phyloP scores from a whole-genome alignment of 2,797 vertebrate genomes.

The Anomalospiza imberbis region DNA sequence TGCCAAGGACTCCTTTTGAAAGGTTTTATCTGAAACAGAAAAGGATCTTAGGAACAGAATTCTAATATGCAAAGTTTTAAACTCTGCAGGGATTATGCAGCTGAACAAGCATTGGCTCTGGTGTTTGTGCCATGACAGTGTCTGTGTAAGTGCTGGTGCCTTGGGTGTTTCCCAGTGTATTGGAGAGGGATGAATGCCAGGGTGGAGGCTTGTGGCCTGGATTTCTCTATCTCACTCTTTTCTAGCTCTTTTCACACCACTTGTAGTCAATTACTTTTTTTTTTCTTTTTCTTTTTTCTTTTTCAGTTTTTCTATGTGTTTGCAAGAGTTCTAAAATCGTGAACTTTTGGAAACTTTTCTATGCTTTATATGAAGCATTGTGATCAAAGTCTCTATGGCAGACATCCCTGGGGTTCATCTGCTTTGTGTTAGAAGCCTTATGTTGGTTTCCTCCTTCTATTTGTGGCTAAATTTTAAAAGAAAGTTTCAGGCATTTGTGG shows the following conservation, averaged over 20 bases:
- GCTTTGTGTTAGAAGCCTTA: constrained; percentile 29
- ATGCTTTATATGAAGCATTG: background rate
- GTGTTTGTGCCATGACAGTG: background rate
- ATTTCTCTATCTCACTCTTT: background rate
- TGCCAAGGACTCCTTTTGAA: background rate
- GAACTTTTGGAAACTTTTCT: constrained; percentile 45
- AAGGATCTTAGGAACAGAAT: background rate
- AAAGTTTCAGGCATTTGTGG: constrained; percentile 36
- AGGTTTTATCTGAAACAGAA: background rate
- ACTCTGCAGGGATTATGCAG: background rate
- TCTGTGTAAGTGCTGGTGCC: background rate
- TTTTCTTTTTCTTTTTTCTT: background rate
- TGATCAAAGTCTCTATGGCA: constrained; percentile 14
- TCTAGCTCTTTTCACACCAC: background rate
- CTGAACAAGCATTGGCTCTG: background rate
- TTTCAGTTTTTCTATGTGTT: background rate
- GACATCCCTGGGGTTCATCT: background rate
- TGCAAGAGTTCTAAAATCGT: background rate
- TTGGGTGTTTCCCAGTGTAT: background rate
- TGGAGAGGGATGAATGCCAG: background rate
- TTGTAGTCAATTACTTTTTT: background rate
- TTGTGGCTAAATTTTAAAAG: constrained; percentile 52
- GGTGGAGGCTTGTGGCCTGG: background rate
- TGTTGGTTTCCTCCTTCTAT: constrained; percentile 29
- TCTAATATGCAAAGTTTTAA: background rate